Conservation (phyloP, 30 jellyfish, hydroid and myxozoan genomes). For the Turritopsis rubra region DNA sequence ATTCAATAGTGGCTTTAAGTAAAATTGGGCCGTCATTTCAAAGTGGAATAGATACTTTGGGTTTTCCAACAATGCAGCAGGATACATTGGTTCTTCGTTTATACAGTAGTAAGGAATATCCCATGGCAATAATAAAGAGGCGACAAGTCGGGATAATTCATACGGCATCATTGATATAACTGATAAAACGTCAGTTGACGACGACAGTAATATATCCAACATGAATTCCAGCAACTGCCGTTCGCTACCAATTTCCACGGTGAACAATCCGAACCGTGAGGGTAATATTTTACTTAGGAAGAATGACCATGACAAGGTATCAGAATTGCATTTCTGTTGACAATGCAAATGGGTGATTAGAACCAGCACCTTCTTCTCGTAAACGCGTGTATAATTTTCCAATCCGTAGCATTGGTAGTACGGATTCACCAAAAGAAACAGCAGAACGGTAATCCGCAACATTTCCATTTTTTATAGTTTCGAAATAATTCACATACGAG, state of each 20-base stretch:
- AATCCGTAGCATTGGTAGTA: background rate
- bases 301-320: background rate
- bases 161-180: background rate
- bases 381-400: background rate
- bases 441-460: background rate
- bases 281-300: background rate
- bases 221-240: background rate
- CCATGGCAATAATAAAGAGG: background rate
- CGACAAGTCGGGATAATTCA: background rate
- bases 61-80: background rate
- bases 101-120: background rate
- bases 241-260: background rate
- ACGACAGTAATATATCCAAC: background rate
- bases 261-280: background rate
- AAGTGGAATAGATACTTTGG: background rate
- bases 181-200: background rate
- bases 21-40: background rate
- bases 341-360: background rate
- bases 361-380: background rate
- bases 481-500: too few species aligned
- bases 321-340: background rate
- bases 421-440: background rate
- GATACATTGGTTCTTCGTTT: background rate
- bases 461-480: too few species aligned
- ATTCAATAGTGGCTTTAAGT: too few species aligned